Evolutionary conservation across 2,888 invertebrate species (phyloP).

Genomic region (Ormyrus nitidulus): DNA sequence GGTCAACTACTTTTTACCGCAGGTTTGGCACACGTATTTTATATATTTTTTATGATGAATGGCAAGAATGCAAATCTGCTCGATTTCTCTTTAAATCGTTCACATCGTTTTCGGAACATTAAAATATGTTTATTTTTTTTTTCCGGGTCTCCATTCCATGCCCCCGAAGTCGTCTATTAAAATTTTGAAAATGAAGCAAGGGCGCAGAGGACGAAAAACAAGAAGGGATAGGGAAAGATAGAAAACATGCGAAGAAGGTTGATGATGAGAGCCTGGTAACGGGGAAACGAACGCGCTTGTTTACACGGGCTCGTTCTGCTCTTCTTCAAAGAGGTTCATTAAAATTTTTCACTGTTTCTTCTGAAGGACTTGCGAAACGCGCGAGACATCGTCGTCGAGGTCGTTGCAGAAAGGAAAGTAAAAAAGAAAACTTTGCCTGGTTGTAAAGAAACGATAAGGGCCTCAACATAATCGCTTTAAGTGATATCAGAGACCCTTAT

Average conservation of each 20-base stretch:
- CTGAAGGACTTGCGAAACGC: slow-evolving; percentile 27
- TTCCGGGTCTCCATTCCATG: no score
- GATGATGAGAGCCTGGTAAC: slow-evolving; percentile 18
- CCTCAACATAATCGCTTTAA: slow-evolving; percentile 14
- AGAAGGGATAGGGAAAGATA: neutral
- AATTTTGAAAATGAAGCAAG: no score
- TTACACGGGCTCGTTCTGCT: slow-evolving; percentile 17
- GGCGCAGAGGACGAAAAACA: no score
- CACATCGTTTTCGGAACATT: no score
- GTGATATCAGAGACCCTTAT: neutral
- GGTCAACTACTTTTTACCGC: no score
- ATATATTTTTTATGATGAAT: no score
- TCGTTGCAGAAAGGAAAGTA: neutral
- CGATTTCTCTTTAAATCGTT: no score
- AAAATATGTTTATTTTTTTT: no score
- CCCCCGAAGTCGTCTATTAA: no score
- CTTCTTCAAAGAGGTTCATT: slow-evolving; percentile 37
- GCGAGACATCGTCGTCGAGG: neutral
- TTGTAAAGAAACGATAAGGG: neutral
- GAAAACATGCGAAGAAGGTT: neutral
- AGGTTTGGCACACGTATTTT: no score
- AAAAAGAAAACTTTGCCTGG: slow-evolving; percentile 4
- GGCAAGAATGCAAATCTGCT: no score
- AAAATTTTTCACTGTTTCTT: slow-evolving; percentile 38
- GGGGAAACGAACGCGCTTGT: slow-evolving; percentile 26